Evolutionary conservation across 2,888 invertebrate species (phyloP).

Genomic region (Campopleginae sp.): DNA sequence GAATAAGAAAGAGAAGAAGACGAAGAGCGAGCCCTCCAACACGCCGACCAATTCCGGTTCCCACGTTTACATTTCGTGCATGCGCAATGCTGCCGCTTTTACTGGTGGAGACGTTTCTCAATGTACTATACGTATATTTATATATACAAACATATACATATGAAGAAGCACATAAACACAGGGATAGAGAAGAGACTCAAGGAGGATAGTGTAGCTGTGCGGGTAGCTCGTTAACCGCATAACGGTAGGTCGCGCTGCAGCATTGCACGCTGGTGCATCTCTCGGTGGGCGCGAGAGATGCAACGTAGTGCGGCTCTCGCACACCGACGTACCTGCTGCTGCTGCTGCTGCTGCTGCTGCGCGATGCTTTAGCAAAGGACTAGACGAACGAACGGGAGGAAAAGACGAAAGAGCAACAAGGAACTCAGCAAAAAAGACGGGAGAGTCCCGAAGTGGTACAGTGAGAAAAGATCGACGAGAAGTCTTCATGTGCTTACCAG

Average conservation of each 20-base stretch:
- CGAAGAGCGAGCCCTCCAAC: conserved; percentile 63
- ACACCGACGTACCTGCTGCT: conserved; percentile 64
- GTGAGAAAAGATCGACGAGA: conserved; percentile 61
- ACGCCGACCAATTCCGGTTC: conserved; percentile 83
- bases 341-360: conserved; percentile 50
- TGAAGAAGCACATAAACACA: conserved; percentile 47
- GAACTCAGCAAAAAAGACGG: conserved; percentile 45
- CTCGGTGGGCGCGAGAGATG: conserved; percentile 58
- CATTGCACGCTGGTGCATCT: conserved; percentile 68
- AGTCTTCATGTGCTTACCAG: conserved; percentile 60
- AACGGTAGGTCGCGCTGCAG: conserved; percentile 82
- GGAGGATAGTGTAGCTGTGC: conserved; percentile 78
- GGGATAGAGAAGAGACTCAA: conserved; percentile 72
- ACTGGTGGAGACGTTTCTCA: conserved; percentile 60
- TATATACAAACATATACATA: conserved; percentile 14
- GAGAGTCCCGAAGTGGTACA: conserved; percentile 47
- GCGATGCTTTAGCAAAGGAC: conserved; percentile 64
- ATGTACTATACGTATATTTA: conserved; percentile 46
- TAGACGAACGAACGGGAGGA: conserved; percentile 60
- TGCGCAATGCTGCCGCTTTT: conserved; percentile 80
- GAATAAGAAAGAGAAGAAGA: conserved; percentile 53
- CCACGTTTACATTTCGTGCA: conserved; percentile 85
- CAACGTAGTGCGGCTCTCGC: conserved; percentile 59
- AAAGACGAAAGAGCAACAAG: conserved; percentile 36
- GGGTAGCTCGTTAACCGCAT: conserved; percentile 84